A percentile compares a stretch with the other conserved stretches of the same genome.
Evolutionary conservation across 2,797 vertebrate genomes (phyloP).

Genomic region (Pseudochaenichthys georgianus): DNA sequence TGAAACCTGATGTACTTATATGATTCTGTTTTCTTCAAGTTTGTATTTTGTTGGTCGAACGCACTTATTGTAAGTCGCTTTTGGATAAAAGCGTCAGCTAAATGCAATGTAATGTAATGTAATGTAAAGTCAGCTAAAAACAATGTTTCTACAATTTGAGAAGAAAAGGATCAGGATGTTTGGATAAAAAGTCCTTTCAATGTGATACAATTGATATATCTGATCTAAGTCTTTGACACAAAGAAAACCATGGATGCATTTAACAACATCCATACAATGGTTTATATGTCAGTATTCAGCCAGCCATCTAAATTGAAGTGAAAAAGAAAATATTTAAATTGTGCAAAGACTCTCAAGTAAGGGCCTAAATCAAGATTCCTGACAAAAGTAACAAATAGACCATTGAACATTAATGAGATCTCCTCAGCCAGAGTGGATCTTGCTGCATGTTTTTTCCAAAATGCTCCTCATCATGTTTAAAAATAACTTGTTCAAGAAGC

Average conservation of each 20-base stretch:
- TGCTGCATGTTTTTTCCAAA: not conserved
- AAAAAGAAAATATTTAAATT: not conserved
- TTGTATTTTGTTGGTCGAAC: too few relatives aligned
- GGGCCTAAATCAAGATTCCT: not conserved
- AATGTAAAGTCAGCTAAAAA: slow-evolving; percentile 34
- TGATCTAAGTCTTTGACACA: slow-evolving; percentile 21
- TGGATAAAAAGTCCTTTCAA: slow-evolving; percentile 37
- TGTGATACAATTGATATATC: slow-evolving; percentile 33
- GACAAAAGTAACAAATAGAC: not conserved
- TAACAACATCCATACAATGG: not conserved
- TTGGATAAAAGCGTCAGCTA: too few relatives aligned
- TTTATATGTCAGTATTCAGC: not conserved
- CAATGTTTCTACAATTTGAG: slow-evolving; percentile 36
- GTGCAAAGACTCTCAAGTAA: not conserved
- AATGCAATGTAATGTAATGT: too few relatives aligned
- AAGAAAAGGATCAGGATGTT: slow-evolving; percentile 47
- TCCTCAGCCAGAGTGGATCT: not conserved
- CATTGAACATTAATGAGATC: too few relatives aligned
- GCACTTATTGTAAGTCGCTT: too few relatives aligned
- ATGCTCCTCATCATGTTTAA: not conserved
- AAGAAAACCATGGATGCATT: not conserved
- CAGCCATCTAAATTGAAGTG: not conserved
- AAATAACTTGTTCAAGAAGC: not conserved
- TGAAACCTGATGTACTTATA: too few relatives aligned
- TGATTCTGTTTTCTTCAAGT: too few relatives aligned